These are phyloP conservation scores for Cyprinodon diabolis DNA, from an alignment of 2,797 vertebrate species.

Conservation along the genomic window DNA sequence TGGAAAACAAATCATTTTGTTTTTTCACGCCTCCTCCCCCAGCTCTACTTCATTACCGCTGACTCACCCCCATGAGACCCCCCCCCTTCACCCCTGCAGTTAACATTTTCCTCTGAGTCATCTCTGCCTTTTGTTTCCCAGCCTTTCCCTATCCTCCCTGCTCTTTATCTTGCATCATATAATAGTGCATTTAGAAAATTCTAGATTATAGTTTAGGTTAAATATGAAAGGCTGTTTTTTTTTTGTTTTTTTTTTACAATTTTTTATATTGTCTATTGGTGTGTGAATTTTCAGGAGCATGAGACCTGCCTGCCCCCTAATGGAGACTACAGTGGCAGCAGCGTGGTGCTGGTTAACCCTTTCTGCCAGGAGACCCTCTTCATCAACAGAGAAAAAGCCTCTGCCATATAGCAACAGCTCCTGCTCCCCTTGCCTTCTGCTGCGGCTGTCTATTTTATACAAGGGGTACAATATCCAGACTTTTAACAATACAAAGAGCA, in stretches of 20 bases:
- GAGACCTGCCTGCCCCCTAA: conserved; percentile 95
- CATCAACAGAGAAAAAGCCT: conserved; percentile 90
- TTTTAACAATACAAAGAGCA: conserved; percentile 72
- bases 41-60: conserved; percentile 57
- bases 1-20: conserved; percentile 38
- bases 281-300: conserved; percentile 75
- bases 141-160: conserved; percentile 26
- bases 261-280: conserved; percentile 1
- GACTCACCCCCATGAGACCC: conserved; percentile 57
- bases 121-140: conserved; percentile 45
- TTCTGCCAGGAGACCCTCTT: conserved; percentile 99
- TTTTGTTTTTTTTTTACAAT: conserved; percentile 25
- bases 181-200: conserved; percentile 28
- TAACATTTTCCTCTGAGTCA: conserved; percentile 51
- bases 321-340: conserved; percentile 92
- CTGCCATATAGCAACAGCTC: conserved; percentile 85
- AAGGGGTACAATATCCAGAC: conserved; percentile 90
- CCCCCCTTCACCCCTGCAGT: conserved; percentile 13
- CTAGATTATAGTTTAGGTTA: conserved; percentile 25
- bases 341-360: conserved; percentile 97
- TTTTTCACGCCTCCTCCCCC: conserved; percentile 48
- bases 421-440: conserved; percentile 30
- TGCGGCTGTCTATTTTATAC: conserved; percentile 80
- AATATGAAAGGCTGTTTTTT: conserved; percentile 19
- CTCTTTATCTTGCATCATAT: conserved; percentile 7